A percentile compares a stretch with the other conserved stretches of the same genome.
phyloP scores from a whole-genome alignment of 2,888 invertebrate genomes.

The Drosophila nr. perissopoda region DNA sequence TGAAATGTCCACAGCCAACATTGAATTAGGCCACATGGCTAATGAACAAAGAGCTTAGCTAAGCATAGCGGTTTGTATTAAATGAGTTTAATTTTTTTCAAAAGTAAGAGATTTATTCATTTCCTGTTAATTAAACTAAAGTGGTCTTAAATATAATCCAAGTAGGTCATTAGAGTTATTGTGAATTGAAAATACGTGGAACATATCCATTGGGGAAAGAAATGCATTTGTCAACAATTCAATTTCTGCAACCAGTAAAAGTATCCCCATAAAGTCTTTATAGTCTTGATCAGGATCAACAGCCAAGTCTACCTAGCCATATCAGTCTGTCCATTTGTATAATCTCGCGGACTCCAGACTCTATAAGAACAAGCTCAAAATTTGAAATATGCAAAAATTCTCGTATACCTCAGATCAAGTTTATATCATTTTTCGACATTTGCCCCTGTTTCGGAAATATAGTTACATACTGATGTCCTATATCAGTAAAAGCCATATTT shows the following conservation, averaged over 20 bases:
- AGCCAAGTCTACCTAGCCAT: neutral
- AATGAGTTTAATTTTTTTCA: neutral
- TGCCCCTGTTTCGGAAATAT: no score
- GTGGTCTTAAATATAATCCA: no score
- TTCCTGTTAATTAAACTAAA: neutral
- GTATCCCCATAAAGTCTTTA: neutral
- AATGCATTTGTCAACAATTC: neutral
- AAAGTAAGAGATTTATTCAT: neutral
- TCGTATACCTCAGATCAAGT: neutral
- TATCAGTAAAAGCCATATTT: neutral
- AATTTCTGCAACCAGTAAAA: neutral
- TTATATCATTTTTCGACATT: neutral
- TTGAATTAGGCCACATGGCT: neutral
- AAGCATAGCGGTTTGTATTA: neutral
- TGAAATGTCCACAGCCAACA: constrained; percentile 17
- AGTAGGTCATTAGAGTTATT: no score
- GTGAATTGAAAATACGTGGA: no score
- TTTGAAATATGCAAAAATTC: neutral
- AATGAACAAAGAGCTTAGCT: neutral
- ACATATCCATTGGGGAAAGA: neutral
- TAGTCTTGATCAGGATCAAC: neutral
- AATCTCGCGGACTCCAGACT: neutral
- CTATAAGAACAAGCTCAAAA: neutral
- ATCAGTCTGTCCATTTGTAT: neutral
- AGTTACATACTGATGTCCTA: neutral